phyloP scores from a whole-genome alignment of 1,140 invertebrate genomes.

The Lordiphosa collinella region DNA sequence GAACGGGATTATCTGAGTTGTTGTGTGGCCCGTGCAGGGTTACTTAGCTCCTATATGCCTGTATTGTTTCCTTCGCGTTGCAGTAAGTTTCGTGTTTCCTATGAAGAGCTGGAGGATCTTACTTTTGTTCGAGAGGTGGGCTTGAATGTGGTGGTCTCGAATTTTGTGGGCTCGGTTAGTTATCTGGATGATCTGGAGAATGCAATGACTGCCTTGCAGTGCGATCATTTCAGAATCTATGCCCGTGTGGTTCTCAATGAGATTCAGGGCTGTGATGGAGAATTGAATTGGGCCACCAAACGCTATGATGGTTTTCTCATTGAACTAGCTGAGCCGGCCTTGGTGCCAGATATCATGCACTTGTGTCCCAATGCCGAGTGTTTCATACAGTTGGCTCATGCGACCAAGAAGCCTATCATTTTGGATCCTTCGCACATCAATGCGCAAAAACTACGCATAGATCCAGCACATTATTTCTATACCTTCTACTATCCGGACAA shows the following conservation, averaged over 20 bases:
- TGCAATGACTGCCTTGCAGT: slow-evolving; percentile 36
- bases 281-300: slow-evolving; percentile 53
- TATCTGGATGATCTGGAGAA: slow-evolving; percentile 53
- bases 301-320: slow-evolving; percentile 68
- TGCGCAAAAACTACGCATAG: slow-evolving; percentile 42
- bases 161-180: slow-evolving; percentile 38
- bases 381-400: slow-evolving; percentile 48
- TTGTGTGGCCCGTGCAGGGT: slow-evolving; percentile 44
- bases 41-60: slow-evolving; percentile 46
- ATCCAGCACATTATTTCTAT: slow-evolving; percentile 51
- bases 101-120: slow-evolving; percentile 70
- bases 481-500: slow-evolving; percentile 71
- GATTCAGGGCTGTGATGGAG: slow-evolving; percentile 46
- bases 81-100: slow-evolving; percentile 38
- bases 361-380: slow-evolving; percentile 52
- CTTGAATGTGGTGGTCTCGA: slow-evolving; percentile 58
- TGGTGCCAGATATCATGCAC: slow-evolving; percentile 41
- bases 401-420: slow-evolving; percentile 60
- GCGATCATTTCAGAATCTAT: slow-evolving; percentile 50
- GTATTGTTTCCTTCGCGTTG: slow-evolving; percentile 60
- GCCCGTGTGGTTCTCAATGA: slow-evolving; percentile 61
- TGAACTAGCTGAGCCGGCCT: slow-evolving; percentile 26
- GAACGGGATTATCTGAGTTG: slow-evolving; percentile 33
- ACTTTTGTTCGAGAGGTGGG: slow-evolving; percentile 68
- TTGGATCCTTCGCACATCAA: slow-evolving; percentile 39